A percentile compares a stretch with the other conserved stretches of the same genome.
Conservation (phyloP, 2,113 vertebrate species). For the Rhinoderma darwinii region DNA sequence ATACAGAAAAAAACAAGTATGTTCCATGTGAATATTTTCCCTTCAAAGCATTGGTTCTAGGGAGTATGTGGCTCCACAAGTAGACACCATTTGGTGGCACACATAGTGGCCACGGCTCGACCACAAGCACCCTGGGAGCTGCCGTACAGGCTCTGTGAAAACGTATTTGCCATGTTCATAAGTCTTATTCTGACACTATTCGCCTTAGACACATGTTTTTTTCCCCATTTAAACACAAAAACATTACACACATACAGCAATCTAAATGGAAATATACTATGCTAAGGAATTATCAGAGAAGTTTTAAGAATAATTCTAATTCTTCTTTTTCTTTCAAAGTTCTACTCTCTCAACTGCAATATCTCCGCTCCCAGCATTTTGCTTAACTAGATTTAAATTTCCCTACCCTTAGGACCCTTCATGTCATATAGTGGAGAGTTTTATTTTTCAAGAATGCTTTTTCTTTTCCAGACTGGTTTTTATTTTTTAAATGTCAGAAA, state of each 20-base stretch:
- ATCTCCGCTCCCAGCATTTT: slow-evolving; percentile 34
- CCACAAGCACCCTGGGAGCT: no score
- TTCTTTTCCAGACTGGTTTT: slow-evolving; percentile 31
- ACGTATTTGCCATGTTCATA: no score
- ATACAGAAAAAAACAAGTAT: no score
- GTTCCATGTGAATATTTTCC: no score
- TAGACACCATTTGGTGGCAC: no score
- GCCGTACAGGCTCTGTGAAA: no score
- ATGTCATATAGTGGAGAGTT: slow-evolving; percentile 23
- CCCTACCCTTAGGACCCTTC: slow-evolving; percentile 42
- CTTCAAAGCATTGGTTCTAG: no score
- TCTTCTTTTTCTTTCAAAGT: slow-evolving; percentile 40
- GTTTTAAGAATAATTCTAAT: background rate
- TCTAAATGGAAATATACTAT: background rate
- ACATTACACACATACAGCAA: background rate
- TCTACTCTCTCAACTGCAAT: slow-evolving; percentile 14
- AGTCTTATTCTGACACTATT: no score
- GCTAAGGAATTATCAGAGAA: background rate
- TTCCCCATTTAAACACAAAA: no score
- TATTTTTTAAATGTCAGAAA: slow-evolving; percentile 50
- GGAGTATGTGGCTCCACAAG: no score
- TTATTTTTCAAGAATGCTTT: slow-evolving; percentile 22
- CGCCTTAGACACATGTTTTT: no score
- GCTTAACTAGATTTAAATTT: slow-evolving; percentile 42
- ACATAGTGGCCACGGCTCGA: no score